Conservation (phyloP, 2,113 vertebrate species). For the Macroglossus sobrinus region DNA sequence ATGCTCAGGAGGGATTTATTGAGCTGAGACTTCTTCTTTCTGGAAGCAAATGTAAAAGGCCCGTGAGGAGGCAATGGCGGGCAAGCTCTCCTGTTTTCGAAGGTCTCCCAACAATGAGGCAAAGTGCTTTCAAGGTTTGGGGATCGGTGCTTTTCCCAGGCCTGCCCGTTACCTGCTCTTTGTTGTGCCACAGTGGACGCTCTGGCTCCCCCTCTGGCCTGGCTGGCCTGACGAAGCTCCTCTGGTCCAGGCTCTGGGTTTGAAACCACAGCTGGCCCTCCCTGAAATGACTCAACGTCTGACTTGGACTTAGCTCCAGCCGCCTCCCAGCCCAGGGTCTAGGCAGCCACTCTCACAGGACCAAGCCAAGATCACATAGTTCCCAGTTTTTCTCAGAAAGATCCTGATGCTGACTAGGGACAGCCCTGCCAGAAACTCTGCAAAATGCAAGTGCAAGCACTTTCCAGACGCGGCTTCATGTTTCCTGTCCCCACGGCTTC, state of each 20-base stretch:
- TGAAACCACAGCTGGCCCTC: conserved; percentile 19
- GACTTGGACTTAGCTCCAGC: neutral
- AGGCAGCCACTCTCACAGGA: neutral
- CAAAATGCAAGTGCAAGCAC: neutral
- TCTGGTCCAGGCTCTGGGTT: neutral
- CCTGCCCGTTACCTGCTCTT: neutral
- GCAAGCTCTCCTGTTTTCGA: neutral
- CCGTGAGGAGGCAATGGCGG: neutral
- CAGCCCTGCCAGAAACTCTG: neutral
- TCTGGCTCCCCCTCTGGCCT: neutral
- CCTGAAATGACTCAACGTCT: conserved; percentile 10
- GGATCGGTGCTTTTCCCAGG: neutral
- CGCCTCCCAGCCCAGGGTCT: neutral
- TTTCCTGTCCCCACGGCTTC: neutral
- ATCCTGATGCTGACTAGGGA: neutral
- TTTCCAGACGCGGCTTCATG: neutral
- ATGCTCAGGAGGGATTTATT: neutral
- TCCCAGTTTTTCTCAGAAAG: conserved; percentile 41
- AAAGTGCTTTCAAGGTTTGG: neutral
- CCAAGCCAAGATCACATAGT: neutral
- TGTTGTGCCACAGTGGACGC: neutral
- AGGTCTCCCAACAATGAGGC: neutral
- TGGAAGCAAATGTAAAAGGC: neutral
- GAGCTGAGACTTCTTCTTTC: neutral
- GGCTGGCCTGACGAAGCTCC: neutral